Base-by-base conservation (phyloP, 2,797 vertebrate genomes). In the Sebastes minor region DNA sequence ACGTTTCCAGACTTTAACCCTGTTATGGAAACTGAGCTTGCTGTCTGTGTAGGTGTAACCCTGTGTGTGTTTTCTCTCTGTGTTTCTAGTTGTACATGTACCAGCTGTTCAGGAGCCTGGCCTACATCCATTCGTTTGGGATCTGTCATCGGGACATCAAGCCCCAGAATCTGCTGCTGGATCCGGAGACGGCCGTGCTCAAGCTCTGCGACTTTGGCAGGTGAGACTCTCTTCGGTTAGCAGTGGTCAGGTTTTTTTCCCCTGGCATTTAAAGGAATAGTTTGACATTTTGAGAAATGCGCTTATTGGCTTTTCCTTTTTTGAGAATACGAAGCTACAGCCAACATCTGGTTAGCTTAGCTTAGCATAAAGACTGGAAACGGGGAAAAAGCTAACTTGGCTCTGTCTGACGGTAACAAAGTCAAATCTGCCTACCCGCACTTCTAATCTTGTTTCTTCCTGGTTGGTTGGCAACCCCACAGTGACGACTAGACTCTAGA, bases 91-190 rank as follows among this genome's bases (percentile, higher is more conserved):
- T 99, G 93, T 99, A 99, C 96, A 99, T 99, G 98, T 99, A 99
- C 95, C 99, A 99, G 95, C 96, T 99, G 93, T 99, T 99, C 93
- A 96, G 99, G 96, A 99, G 99, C 95, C 97, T 99, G 97, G 99
- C 99, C 86, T 99, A 99, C 96, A 99, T 99, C 93, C 99, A 99
- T 94, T 99, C 99, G 82, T 99, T 99, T 95, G 99, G 99, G 91
- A 99, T 99, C 94, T 99, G 99, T 94, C 99, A 99, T 95, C 97
- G 99, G 94, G 99, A 99, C 96, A 99, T 99, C 94, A 99, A 99
- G 96, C 99, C 98, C 87, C 99, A 99, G 95, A 99, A 99, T 93
- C 97, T 99, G 95, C 97, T 99, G 94, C 96, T 99, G 94, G 99
- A 99, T 89, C 99, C 98, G 25, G 98, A 99, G 95, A 99, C 98